Conservation (phyloP, 2,888 invertebrate genomes). For the Agrochola lota region DNA sequence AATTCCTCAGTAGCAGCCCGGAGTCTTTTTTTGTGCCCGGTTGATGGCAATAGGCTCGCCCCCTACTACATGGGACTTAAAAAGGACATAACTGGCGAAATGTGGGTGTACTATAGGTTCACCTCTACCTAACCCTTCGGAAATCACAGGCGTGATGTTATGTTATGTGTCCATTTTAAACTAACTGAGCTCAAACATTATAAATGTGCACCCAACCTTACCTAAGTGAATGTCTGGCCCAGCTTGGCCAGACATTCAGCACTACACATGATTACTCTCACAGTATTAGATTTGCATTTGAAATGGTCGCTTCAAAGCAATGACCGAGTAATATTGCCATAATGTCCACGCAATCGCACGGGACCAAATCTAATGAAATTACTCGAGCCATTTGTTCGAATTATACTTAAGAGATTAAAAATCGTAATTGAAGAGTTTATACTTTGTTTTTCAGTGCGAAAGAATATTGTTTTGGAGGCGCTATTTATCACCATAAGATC, state of each 20-base stretch:
- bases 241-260: conserved; percentile 16
- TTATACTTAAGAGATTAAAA: conserved; percentile 45
- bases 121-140: too few relatives aligned
- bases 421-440: conserved; percentile 34
- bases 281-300: conserved; percentile 69
- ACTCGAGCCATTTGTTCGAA: conserved; percentile 58
- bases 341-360: conserved; percentile 59
- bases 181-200: not conserved
- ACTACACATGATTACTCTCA: conserved; percentile 48
- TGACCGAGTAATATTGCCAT: conserved; percentile 53
- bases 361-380: conserved; percentile 64
- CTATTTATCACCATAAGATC: too few relatives aligned
- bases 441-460: conserved; percentile 4
- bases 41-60: too few relatives aligned
- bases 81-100: too few relatives aligned
- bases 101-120: too few relatives aligned
- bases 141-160: not conserved
- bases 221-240: not conserved
- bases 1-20: too few relatives aligned
- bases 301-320: conserved; percentile 64
- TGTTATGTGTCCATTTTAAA: not conserved
- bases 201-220: conserved; percentile 17
- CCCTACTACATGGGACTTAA: too few relatives aligned
- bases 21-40: too few relatives aligned
- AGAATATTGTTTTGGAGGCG: not conserved